Conservation (phyloP, 1,140 invertebrate species). For the Danaus melanippus region DNA sequence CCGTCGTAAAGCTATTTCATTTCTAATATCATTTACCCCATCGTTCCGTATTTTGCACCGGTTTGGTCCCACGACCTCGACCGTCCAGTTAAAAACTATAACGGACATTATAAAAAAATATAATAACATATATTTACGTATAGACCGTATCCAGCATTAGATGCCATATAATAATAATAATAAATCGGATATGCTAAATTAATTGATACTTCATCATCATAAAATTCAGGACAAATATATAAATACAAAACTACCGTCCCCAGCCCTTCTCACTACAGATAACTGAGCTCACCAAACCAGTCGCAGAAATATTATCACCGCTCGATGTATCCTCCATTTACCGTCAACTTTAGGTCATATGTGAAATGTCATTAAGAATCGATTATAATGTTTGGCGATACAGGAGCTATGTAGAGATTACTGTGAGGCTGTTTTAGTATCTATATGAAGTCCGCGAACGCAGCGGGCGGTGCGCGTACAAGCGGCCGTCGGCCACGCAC, state of each 20-base stretch:
- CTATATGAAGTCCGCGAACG: slow-evolving; percentile 25
- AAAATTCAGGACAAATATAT: slow-evolving; percentile 16
- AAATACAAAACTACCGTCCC: too few relatives aligned
- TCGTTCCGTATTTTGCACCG: slow-evolving; percentile 52
- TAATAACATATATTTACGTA: slow-evolving; percentile 53
- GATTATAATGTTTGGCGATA: too few relatives aligned
- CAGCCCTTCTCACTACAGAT: too few relatives aligned
- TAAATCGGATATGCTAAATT: slow-evolving; percentile 57
- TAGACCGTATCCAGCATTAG: slow-evolving; percentile 59
- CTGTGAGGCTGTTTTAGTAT: slow-evolving; percentile 38
- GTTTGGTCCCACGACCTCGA: slow-evolving; percentile 58
- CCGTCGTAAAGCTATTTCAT: slow-evolving; percentile 16
- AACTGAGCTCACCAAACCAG: slow-evolving; percentile 50
- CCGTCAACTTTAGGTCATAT: too few relatives aligned
- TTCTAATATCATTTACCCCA: slow-evolving; percentile 25
- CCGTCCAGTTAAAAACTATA: slow-evolving; percentile 30
- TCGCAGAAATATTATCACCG: slow-evolving; percentile 29
- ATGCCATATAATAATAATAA: slow-evolving; percentile 60
- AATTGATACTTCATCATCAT: slow-evolving; percentile 44
- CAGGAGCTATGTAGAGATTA: too few relatives aligned
- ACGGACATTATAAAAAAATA: slow-evolving; percentile 33
- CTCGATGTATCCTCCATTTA: slow-evolving; percentile 10
- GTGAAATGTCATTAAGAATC: too few relatives aligned
- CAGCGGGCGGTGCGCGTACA: slow-evolving; percentile 26
- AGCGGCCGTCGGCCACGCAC: slow-evolving; percentile 34